phyloP scores from a whole-genome alignment of 1,140 invertebrate genomes.

The Andrena cerasifolii region DNA sequence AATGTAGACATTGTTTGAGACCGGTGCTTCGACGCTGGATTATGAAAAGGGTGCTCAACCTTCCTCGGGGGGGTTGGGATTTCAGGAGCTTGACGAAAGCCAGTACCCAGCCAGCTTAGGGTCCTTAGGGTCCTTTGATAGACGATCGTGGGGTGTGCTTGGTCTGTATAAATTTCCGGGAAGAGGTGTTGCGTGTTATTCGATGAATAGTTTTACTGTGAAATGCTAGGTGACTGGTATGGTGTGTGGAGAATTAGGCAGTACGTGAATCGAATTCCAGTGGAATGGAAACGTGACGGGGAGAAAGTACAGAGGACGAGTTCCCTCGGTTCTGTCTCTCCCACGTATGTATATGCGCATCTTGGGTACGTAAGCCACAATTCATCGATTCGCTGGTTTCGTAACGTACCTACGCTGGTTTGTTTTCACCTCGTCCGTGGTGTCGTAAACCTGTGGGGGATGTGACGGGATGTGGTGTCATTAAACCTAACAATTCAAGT shows the following conservation, averaged over 20 bases:
- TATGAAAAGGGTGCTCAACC: constrained; percentile 50
- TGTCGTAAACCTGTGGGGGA: background rate
- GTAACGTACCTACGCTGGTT: constrained; percentile 39
- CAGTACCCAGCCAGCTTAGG: too few relatives aligned
- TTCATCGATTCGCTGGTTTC: constrained; percentile 55
- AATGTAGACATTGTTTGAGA: constrained; percentile 65
- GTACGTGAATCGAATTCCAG: constrained; percentile 41
- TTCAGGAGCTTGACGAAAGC: too few relatives aligned
- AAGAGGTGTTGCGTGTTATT: background rate
- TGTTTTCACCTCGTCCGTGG: constrained; percentile 29
- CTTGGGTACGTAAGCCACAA: constrained; percentile 43
- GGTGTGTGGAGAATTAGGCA: constrained; percentile 2
- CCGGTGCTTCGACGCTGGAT: background rate
- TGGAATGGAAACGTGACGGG: constrained; percentile 29
- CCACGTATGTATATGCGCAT: constrained; percentile 41
- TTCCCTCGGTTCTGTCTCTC: constrained; percentile 45
- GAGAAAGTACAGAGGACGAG: constrained; percentile 55
- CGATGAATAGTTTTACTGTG: background rate
- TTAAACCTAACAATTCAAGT: constrained; percentile 19
- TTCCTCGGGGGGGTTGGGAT: background rate
- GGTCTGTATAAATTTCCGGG: too few relatives aligned
- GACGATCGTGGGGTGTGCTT: too few relatives aligned
- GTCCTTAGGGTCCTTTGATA: too few relatives aligned
- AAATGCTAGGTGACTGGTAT: background rate
- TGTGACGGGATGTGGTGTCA: background rate